Evolutionary conservation across 1,140 invertebrate genomes (phyloP).

Genomic region (Saccostrea cuccullata): DNA sequence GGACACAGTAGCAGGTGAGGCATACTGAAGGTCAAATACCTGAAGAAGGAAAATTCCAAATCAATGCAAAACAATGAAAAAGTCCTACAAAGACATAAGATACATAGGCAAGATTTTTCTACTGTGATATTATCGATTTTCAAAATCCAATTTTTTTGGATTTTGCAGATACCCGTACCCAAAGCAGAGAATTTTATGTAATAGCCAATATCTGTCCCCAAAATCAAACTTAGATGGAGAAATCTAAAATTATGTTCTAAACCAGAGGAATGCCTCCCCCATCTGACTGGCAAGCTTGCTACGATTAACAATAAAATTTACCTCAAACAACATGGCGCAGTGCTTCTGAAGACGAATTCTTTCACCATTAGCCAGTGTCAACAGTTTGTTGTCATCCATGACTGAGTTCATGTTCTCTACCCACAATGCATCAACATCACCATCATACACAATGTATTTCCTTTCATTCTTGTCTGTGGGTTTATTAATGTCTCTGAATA

Average conservation of each 20-base stretch:
- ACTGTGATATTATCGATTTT: too few species aligned
- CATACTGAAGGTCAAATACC: constrained; percentile 90
- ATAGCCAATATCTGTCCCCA: too few species aligned
- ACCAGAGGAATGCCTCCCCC: too few species aligned
- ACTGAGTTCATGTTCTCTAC: constrained; percentile 98
- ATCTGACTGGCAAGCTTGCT: too few species aligned
- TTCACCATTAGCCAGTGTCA: constrained; percentile 94
- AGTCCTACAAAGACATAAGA: not conserved
- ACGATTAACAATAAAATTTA: constrained; percentile 66
- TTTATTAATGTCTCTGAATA: constrained; percentile 93
- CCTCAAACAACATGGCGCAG: constrained; percentile 93
- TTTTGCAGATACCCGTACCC: too few species aligned
- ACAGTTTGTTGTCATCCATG: constrained; percentile 94
- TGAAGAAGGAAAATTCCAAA: constrained; percentile 65
- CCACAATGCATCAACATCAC: constrained; percentile 95
- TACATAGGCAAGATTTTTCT: too few species aligned
- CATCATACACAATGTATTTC: constrained; percentile 93
- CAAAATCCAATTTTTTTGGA: too few species aligned
- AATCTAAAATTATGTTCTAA: too few species aligned
- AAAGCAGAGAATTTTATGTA: too few species aligned
- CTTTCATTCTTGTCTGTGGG: constrained; percentile 84
- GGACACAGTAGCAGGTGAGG: constrained; percentile 79
- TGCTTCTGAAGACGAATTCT: constrained; percentile 89
- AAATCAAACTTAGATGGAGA: too few species aligned
- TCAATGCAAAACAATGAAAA: not conserved